These are phyloP conservation scores for Cranoglanis bouderius DNA, from an alignment of 2,113 vertebrate species.

Conservation along the genomic window DNA sequence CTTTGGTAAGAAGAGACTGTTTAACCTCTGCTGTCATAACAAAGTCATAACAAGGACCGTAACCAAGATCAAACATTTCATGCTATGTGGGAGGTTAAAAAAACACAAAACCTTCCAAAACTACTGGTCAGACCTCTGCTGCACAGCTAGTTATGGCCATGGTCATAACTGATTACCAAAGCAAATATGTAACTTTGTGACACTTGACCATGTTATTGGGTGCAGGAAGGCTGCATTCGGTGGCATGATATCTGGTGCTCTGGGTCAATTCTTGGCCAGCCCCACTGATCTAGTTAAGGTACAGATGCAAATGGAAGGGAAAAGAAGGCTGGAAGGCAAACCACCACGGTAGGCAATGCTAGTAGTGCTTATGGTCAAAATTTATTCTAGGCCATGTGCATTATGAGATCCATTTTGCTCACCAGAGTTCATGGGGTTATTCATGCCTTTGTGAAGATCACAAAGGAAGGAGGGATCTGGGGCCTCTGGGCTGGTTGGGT, in stretches of 20 bases:
- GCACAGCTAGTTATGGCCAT: neutral
- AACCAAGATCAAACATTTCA: neutral
- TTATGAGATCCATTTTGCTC: neutral
- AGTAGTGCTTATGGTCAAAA: neutral
- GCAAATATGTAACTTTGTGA: neutral
- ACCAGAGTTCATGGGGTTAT: slow-evolving; percentile 75
- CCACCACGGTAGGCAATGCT: slow-evolving; percentile 71
- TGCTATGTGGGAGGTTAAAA: neutral
- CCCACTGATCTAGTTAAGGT: slow-evolving; percentile 86
- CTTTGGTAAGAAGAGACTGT: slow-evolving; percentile 73
- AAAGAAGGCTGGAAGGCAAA: slow-evolving; percentile 79
- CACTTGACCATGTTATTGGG: neutral
- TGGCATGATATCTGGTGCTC: slow-evolving; percentile 78
- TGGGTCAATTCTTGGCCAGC: slow-evolving; percentile 85
- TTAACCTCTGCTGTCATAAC: neutral
- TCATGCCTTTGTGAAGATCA: slow-evolving; percentile 81
- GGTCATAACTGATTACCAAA: neutral
- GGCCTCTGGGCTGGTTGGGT: slow-evolving; percentile 87
- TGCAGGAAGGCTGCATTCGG: slow-evolving; percentile 81
- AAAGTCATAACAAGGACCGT: neutral
- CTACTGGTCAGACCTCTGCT: neutral
- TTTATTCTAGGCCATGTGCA: neutral
- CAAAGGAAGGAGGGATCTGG: slow-evolving; percentile 79
- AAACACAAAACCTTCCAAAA: neutral
- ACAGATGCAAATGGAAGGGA: slow-evolving; percentile 90